Evolutionary conservation across 2,797 vertebrate genomes (phyloP).

Genomic region (Anas acuta): DNA sequence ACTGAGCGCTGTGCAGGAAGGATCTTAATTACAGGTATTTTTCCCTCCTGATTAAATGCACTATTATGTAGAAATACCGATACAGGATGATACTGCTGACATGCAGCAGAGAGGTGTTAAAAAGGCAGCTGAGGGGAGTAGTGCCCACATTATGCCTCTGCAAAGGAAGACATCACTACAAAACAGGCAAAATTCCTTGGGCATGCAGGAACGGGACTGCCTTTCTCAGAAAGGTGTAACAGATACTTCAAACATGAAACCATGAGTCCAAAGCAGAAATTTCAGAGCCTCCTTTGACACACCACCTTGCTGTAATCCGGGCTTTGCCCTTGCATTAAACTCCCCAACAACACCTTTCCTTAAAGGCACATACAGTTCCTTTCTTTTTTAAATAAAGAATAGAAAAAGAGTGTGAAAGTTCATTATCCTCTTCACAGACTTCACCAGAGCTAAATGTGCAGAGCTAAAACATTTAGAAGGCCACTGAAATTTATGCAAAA

Average conservation of each 20-base stretch:
- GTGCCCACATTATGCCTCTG: fast-evolving
- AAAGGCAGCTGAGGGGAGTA: background rate
- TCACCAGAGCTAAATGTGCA: background rate
- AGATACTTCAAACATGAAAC: background rate
- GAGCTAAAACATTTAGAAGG: background rate
- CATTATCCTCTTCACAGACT: background rate
- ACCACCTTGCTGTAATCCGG: fast-evolving
- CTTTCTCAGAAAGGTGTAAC: background rate
- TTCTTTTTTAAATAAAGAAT: background rate
- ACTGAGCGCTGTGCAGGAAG: background rate
- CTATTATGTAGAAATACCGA: background rate
- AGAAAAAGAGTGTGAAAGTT: background rate
- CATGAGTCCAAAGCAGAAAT: background rate
- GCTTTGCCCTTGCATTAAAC: background rate
- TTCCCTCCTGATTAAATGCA: background rate
- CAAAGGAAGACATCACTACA: background rate
- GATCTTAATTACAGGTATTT: background rate
- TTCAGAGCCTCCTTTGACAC: background rate
- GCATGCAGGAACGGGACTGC: background rate
- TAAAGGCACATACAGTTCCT: background rate
- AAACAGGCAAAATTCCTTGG: background rate
- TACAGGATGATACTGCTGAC: background rate
- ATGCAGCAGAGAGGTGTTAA: background rate
- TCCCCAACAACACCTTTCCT: background rate
- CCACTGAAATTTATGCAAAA: background rate